A percentile compares a stretch with the other conserved stretches of the same genome.
Conservation (phyloP, 2,888 invertebrate genomes). For the Syrphus vitripennis region DNA sequence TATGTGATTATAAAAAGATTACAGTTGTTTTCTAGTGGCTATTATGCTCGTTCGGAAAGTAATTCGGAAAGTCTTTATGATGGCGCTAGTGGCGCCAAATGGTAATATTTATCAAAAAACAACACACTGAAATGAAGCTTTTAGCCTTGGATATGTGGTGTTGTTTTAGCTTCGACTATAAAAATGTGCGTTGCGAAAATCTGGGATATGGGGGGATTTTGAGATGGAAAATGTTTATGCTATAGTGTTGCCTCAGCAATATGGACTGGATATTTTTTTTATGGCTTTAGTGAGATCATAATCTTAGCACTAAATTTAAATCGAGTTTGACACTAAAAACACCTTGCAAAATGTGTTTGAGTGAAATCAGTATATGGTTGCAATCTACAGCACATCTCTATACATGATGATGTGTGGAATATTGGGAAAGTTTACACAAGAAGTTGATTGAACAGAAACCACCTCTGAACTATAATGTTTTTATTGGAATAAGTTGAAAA, state of each 20-base stretch:
- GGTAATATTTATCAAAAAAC: conserved; percentile 60
- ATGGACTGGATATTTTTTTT: conserved; percentile 3
- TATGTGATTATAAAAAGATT: conserved; percentile 69
- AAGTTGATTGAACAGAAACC: too few relatives aligned
- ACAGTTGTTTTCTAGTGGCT: conserved; percentile 63
- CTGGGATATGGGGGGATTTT: not conserved
- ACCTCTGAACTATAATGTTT: too few relatives aligned
- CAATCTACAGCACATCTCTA: not conserved
- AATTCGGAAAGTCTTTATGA: conserved; percentile 58
- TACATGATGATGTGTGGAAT: not conserved
- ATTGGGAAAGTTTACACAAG: too few relatives aligned
- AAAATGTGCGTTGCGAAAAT: not conserved
- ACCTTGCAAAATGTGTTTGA: not conserved
- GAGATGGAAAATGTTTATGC: conserved; percentile 1
- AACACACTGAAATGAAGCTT: conserved; percentile 33
- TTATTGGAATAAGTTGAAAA: too few relatives aligned
- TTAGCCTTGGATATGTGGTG: conserved; percentile 51
- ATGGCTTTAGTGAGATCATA: conserved; percentile 11
- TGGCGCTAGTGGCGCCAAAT: conserved; percentile 67
- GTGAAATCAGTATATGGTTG: not conserved
- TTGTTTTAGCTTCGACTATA: not conserved
- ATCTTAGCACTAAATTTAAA: conserved; percentile 20
- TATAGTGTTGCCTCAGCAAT: conserved; percentile 7
- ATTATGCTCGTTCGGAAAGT: conserved; percentile 60
- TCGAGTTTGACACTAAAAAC: conserved; percentile 9